Evolutionary conservation across 2,888 invertebrate species (phyloP).

Genomic region (Cyclophora albipunctata): DNA sequence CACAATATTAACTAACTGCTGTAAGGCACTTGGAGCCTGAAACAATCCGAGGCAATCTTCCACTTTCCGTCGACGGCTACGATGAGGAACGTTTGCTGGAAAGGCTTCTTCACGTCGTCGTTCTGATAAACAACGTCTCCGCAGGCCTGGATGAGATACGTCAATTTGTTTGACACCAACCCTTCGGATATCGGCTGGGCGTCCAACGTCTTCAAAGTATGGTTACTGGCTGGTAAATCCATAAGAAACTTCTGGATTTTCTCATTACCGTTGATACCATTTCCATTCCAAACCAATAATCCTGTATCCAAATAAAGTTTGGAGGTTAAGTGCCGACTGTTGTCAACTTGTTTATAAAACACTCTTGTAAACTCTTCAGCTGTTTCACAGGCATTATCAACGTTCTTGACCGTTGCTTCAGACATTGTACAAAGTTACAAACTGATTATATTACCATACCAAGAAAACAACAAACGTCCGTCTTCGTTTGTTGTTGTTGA

Average conservation of each 20-base stretch:
- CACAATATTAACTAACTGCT: conserved; percentile 23
- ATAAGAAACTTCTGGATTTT: conserved; percentile 90
- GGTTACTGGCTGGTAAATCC: conserved; percentile 87
- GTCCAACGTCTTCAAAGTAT: conserved; percentile 85
- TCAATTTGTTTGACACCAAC: conserved; percentile 84
- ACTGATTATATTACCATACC: too few relatives aligned
- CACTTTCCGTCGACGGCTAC: conserved; percentile 92
- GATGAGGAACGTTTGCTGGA: conserved; percentile 90
- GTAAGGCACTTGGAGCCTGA: conserved; percentile 82
- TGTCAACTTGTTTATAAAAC: conserved; percentile 92
- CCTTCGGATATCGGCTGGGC: conserved; percentile 88
- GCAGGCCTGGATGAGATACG: conserved; percentile 88
- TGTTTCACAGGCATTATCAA: conserved; percentile 88
- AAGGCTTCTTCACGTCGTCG: conserved; percentile 77
- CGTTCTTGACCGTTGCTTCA: conserved; percentile 53
- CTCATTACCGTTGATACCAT: conserved; percentile 85
- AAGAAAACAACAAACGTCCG: too few relatives aligned
- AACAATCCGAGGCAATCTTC: conserved; percentile 94
- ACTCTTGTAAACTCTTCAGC: conserved; percentile 92
- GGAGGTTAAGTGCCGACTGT: conserved; percentile 86
- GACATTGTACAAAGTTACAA: too few relatives aligned
- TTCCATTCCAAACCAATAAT: conserved; percentile 95
- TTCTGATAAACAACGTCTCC: conserved; percentile 86
- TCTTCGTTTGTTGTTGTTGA: too few relatives aligned
- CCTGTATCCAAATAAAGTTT: conserved; percentile 89